A percentile compares a stretch with the other conserved stretches of the same genome.
phyloP scores from a whole-genome alignment of 2,888 invertebrate species.

The Sphaerophoria rueppellii region DNA sequence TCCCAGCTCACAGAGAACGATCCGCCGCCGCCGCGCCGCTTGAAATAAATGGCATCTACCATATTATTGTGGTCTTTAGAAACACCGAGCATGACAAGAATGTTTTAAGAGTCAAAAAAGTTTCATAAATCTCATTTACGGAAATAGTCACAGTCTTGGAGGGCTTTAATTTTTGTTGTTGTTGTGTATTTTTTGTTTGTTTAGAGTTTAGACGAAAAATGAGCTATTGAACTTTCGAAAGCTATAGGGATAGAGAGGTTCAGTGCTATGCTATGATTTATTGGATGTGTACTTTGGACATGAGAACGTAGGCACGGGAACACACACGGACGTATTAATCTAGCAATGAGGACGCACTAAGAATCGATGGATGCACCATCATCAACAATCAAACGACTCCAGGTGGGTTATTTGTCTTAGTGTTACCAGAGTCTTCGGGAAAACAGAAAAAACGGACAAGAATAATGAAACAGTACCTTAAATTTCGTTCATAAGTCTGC shows the following conservation, averaged over 20 bases:
- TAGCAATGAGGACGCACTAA: conserved; percentile 61
- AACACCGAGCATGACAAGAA: conserved; percentile 9
- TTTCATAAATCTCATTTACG: conserved; percentile 69
- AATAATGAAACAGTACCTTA: too few species aligned
- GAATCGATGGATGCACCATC: conserved; percentile 58
- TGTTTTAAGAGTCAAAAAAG: conserved; percentile 51
- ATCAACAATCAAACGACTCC: conserved; percentile 37
- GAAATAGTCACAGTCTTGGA: conserved; percentile 55
- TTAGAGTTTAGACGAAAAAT: conserved; percentile 30
- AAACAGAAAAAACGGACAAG: too few species aligned
- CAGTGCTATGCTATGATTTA: conserved; percentile 54
- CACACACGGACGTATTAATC: conserved; percentile 53
- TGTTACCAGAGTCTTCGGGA: neutral
- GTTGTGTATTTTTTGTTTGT: neutral
- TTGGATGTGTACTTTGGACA: conserved; percentile 66
- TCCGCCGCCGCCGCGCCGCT: too few species aligned
- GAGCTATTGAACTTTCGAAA: conserved; percentile 61
- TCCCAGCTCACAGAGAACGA: too few species aligned
- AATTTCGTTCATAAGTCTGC: too few species aligned
- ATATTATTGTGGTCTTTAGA: neutral
- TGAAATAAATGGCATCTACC: neutral
- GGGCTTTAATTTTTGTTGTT: neutral
- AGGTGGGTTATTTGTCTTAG: conserved; percentile 20
- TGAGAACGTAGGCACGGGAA: conserved; percentile 66
- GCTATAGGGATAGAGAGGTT: conserved; percentile 16